Evolutionary conservation across 2,888 invertebrate genomes (phyloP), one percentile per base, ranked within the genome.

Genomic region (Nemotelus pantherinus): DNA sequence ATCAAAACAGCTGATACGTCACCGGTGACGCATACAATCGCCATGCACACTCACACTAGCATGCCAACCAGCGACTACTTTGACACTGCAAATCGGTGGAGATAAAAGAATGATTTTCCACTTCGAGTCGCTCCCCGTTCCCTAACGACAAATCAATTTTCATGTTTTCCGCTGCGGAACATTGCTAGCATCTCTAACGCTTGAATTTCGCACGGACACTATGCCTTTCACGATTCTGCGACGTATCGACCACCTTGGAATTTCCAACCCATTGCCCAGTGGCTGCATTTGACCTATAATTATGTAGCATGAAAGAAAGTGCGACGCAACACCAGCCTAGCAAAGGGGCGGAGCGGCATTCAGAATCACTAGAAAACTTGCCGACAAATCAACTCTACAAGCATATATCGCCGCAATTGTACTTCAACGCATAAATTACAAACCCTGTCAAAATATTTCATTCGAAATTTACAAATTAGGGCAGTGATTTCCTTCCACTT

Each of bases 1-100:
- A 80, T 79, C 63, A 77, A 77, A 79, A 79, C 79, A 79, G 79
- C 82, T 82, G 82, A 82, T 82, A 82, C 82, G 82, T 82, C 82
- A 82, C 81, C 81, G 81, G 81, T 82, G 82, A 82, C 82, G 82
- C 82, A 82, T 81, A 79, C 76, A 43, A 63, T 58, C 72, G 67
- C 53, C 50, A 72, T 43, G 77, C 70, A 76, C 70, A 76, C 77
- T 67, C 39, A 76, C 77, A 76, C 39, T 41, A 58, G 55, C 63
- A n/a, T 63, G 63, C 7, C 63, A n/a, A 25, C 60, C 43, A 43
- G 53, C 71, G 47, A 55, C 63, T 9, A 55, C 67, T 58, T 77
- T 63, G 55, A 76, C 78, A 77, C n/a, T 63, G 39, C 71, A 57
- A 44, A 60, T 10, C 50, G 41, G 4, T 7, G 47, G 55, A 47